Evolutionary conservation across 2,113 vertebrate genomes (phyloP).

Genomic region (Dromaius novaehollandiae): DNA sequence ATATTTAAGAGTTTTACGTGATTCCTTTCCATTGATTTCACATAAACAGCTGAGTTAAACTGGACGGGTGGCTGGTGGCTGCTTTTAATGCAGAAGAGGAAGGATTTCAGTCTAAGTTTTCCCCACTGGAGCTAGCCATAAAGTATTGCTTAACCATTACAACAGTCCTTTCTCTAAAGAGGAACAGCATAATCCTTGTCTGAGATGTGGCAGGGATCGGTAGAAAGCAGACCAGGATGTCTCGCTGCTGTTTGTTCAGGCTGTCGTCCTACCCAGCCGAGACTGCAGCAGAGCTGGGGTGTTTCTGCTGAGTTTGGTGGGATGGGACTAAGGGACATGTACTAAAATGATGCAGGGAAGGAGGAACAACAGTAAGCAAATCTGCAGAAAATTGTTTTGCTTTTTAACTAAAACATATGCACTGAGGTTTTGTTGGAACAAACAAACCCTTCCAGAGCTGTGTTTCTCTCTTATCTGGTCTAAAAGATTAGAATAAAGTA

Average conservation of each 20-base stretch:
- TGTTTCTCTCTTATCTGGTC: neutral
- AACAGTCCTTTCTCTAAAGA: too few species aligned
- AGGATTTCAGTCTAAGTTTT: too few species aligned
- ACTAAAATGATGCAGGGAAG: neutral
- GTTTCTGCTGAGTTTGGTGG: neutral
- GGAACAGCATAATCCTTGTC: too few species aligned
- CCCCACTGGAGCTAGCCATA: too few species aligned
- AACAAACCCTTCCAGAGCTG: neutral
- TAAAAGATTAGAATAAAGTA: neutral
- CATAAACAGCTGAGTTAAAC: neutral
- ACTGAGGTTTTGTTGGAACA: neutral
- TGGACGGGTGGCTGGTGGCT: neutral
- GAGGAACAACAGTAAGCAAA: neutral
- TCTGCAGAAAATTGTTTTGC: neutral
- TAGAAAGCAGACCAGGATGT: too few species aligned
- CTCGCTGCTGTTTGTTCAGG: too few species aligned
- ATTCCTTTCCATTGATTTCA: neutral
- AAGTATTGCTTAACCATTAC: too few species aligned
- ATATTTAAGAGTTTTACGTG: neutral
- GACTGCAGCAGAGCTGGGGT: neutral
- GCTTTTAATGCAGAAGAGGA: neutral
- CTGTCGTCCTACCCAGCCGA: too few species aligned
- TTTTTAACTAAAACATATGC: neutral
- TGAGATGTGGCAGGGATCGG: too few species aligned
- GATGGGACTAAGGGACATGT: neutral